Evolutionary conservation across 2,113 vertebrate species (phyloP).

Genomic region (Rissa tridactyla): DNA sequence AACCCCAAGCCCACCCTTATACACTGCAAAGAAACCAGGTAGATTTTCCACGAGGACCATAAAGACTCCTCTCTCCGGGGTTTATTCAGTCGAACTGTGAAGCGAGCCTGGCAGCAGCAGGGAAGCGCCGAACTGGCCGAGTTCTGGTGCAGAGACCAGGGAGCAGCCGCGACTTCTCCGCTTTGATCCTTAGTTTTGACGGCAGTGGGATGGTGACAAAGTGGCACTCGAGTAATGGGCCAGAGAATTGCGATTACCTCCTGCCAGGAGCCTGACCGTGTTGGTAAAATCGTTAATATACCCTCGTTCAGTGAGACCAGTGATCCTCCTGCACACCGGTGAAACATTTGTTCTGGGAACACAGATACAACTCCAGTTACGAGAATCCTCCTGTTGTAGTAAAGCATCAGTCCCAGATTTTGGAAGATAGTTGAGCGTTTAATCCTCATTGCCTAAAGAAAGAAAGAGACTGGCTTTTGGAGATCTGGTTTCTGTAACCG

Average conservation of each 20-base stretch:
- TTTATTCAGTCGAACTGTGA: neutral
- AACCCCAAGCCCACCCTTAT: fast-evolving
- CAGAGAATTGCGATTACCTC: neutral
- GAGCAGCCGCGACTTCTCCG: fast-evolving
- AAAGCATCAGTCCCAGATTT: neutral
- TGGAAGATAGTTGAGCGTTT: neutral
- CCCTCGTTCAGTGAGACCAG: neutral
- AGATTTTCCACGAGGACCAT: neutral
- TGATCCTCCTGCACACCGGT: neutral
- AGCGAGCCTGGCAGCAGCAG: neutral
- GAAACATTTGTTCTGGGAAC: neutral
- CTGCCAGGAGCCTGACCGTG: neutral
- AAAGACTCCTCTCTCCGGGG: neutral
- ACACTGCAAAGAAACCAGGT: fast-evolving
- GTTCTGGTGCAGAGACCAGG: too few relatives aligned
- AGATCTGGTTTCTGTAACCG: neutral
- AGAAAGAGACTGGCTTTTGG: neutral
- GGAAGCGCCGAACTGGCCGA: neutral
- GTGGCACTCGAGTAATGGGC: neutral
- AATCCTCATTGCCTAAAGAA: neutral
- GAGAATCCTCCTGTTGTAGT: neutral
- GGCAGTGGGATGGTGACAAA: neutral
- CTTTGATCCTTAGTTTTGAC: neutral
- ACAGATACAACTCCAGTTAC: fast-evolving
- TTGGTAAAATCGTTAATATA: fast-evolving